phyloP scores from a whole-genome alignment of 2,797 vertebrate genomes.

The Falco concolor region DNA sequence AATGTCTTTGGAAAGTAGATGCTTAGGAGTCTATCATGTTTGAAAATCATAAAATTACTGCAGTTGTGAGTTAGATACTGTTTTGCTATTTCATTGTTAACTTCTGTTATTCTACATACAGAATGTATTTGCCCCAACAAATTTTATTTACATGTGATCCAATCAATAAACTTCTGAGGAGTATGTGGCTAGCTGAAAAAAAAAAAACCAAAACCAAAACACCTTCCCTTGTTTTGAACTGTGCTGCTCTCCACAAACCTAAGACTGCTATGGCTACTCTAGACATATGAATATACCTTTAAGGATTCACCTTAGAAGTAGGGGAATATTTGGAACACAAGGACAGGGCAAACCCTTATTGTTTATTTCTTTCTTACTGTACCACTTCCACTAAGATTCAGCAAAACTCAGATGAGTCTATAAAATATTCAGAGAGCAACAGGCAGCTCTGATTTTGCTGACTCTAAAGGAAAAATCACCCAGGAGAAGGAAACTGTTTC shows the following conservation, averaged over 20 bases:
- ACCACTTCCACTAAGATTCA: background rate
- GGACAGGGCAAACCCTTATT: background rate
- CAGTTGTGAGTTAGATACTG: background rate
- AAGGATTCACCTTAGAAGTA: background rate
- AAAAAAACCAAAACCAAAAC: rapidly evolving
- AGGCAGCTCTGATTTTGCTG: background rate
- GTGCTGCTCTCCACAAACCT: background rate
- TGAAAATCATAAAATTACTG: background rate
- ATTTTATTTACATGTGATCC: background rate
- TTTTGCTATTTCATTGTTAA: background rate
- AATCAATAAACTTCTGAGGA: background rate
- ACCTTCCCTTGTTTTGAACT: background rate
- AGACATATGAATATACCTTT: background rate
- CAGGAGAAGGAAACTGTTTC: background rate
- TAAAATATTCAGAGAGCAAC: background rate
- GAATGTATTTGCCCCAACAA: background rate
- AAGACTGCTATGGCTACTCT: background rate
- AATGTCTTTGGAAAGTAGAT: background rate
- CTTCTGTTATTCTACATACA: background rate
- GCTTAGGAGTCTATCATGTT: background rate
- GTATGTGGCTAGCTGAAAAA: background rate
- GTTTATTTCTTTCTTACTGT: background rate
- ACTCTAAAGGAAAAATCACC: background rate
- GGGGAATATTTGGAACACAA: background rate
- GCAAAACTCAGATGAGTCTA: background rate